These are phyloP conservation scores for Centropristis striata DNA, from an alignment of 2,113 vertebrate species.

Conservation along the genomic window DNA sequence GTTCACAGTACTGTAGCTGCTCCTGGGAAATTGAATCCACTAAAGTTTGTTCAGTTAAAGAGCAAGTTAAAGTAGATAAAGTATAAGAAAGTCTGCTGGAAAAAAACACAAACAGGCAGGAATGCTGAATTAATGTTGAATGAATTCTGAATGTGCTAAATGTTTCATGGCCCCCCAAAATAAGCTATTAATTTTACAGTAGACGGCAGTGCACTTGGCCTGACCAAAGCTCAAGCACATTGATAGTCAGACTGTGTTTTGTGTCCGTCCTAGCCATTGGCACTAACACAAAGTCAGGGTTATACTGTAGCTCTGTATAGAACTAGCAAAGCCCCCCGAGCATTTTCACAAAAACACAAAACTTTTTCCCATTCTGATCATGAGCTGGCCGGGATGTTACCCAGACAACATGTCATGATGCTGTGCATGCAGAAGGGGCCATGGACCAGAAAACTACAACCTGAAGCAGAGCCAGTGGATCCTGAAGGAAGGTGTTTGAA, in stretches of 20 bases:
- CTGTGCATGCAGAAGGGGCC: neutral
- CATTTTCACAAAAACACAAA: neutral
- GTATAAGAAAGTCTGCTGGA: neutral
- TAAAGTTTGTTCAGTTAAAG: constrained; percentile 8
- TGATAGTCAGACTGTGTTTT: constrained; percentile 17
- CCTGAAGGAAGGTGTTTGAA: neutral
- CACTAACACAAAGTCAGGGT: constrained; percentile 5
- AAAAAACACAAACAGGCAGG: neutral
- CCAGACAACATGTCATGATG: neutral
- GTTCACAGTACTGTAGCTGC: neutral
- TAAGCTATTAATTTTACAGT: constrained; percentile 43
- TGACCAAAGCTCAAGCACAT: constrained; percentile 10
- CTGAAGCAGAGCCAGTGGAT: neutral
- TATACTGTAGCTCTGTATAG: neutral
- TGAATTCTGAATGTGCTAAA: constrained; percentile 50
- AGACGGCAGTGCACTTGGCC: neutral
- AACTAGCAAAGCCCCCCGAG: neutral
- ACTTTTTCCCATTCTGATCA: neutral
- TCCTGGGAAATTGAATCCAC: neutral
- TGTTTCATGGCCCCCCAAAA: constrained; percentile 38
- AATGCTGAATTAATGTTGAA: constrained; percentile 39
- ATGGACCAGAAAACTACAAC: neutral
- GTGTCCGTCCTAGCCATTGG: constrained; percentile 1
- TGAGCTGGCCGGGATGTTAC: neutral
- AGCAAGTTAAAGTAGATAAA: constrained; percentile 5